Evolutionary conservation across 2,113 vertebrate species (phyloP).

Genomic region (Equus przewalskii): DNA sequence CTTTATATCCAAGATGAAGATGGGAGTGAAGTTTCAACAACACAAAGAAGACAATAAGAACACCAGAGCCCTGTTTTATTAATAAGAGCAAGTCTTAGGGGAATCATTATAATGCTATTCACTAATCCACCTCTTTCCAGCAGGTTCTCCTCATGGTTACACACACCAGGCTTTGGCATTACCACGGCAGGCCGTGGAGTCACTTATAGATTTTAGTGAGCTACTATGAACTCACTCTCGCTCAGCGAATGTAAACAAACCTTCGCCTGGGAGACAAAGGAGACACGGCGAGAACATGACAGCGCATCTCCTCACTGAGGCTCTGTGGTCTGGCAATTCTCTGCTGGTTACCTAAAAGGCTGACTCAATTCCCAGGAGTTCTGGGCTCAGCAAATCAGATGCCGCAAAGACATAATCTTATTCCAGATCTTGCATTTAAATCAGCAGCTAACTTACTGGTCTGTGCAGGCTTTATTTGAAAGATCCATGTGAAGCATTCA

Average conservation of each 20-base stretch:
- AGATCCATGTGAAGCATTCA: neutral
- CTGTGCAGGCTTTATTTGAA: neutral
- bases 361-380: constrained; percentile 26
- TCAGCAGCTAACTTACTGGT: neutral
- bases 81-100: neutral
- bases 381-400: neutral
- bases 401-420: neutral
- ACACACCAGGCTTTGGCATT: neutral
- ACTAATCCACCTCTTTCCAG: neutral
- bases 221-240: neutral
- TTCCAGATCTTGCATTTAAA: neutral
- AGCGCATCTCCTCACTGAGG: neutral
- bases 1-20: fast-evolving
- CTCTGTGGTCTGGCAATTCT: neutral
- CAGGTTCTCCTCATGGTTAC: neutral
- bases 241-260: neutral
- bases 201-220: neutral
- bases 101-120: neutral
- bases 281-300: neutral
- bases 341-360: neutral
- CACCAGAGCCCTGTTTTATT: neutral
- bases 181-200: neutral
- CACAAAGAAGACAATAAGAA: neutral
- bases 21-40: neutral
- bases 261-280: neutral